phyloP scores from a whole-genome alignment of 1,140 invertebrate genomes.

The Adoxophyes honmai region DNA sequence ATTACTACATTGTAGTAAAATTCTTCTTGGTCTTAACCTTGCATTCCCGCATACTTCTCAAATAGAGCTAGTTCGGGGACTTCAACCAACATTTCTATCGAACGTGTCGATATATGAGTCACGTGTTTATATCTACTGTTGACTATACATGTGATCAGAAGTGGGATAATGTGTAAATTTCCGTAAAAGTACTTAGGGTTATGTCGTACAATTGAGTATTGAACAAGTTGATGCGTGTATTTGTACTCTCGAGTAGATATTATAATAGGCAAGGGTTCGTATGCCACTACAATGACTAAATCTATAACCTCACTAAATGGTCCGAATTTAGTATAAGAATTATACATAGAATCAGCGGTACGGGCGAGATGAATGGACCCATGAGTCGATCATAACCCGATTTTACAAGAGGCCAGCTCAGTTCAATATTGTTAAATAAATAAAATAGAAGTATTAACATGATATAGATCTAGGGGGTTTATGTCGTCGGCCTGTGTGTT shows the following conservation, averaged over 20 bases:
- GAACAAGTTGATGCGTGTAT: constrained; percentile 32
- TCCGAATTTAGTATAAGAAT: constrained; percentile 53
- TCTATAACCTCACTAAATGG: constrained; percentile 56
- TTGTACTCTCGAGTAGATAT: constrained; percentile 62
- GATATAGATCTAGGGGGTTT: background rate
- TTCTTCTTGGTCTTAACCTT: too few relatives aligned
- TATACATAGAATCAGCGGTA: constrained; percentile 33
- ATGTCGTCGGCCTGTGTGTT: background rate
- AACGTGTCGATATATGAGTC: too few relatives aligned
- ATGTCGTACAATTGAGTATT: too few relatives aligned
- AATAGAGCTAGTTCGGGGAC: too few relatives aligned
- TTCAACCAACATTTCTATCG: too few relatives aligned
- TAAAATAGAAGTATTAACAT: constrained; percentile 10
- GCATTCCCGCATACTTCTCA: too few relatives aligned
- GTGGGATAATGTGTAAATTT: too few relatives aligned
- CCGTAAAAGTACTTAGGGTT: too few relatives aligned
- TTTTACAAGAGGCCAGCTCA: constrained; percentile 9
- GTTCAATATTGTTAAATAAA: background rate
- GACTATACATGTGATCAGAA: too few relatives aligned
- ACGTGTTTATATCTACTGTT: too few relatives aligned
- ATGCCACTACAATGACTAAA: constrained; percentile 45
- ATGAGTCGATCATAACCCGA: background rate
- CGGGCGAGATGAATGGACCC: constrained; percentile 3
- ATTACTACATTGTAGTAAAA: too few relatives aligned
- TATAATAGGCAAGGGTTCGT: constrained; percentile 37